Evolutionary conservation across 2,888 invertebrate genomes (phyloP).

Genomic region (Trissolcus brochymenae): DNA sequence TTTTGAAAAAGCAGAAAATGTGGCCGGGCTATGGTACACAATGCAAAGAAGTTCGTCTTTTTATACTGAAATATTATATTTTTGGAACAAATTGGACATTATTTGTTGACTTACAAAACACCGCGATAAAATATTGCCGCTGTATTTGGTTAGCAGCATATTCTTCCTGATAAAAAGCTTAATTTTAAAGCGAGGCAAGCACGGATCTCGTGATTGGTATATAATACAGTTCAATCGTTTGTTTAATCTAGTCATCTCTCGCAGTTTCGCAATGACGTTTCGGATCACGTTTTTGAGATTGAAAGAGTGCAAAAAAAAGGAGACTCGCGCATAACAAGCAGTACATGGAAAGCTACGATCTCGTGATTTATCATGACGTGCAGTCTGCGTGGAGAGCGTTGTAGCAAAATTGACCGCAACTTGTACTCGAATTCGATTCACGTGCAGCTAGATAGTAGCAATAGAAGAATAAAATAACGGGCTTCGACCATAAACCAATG

Average conservation of each 20-base stretch:
- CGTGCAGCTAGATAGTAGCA: conserved; percentile 53
- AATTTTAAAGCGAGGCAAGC: background rate
- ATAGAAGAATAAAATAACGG: conserved; percentile 56
- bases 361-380: conserved; percentile 56
- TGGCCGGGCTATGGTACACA: too few relatives aligned
- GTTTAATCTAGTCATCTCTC: conserved; percentile 46
- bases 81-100: too few relatives aligned
- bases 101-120: too few relatives aligned
- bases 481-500: conserved; percentile 51
- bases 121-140: too few relatives aligned
- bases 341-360: conserved; percentile 44
- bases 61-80: too few relatives aligned
- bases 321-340: conserved; percentile 42
- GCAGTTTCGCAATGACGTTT: conserved; percentile 34
- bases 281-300: conserved; percentile 22
- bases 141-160: too few relatives aligned
- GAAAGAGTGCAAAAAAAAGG: conserved; percentile 33
- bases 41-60: too few relatives aligned
- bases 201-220: conserved; percentile 5
- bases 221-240: conserved; percentile 27
- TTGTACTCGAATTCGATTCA: conserved; percentile 57
- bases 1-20: too few relatives aligned
- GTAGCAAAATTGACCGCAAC: conserved; percentile 58
- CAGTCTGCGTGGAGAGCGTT: conserved; percentile 45
- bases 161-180: too few relatives aligned